These are phyloP conservation scores for Amphimedon queenslandica DNA, from an alignment of 37 sponge, comb jelly and placozoan genomes.

Conservation along the genomic window DNA sequence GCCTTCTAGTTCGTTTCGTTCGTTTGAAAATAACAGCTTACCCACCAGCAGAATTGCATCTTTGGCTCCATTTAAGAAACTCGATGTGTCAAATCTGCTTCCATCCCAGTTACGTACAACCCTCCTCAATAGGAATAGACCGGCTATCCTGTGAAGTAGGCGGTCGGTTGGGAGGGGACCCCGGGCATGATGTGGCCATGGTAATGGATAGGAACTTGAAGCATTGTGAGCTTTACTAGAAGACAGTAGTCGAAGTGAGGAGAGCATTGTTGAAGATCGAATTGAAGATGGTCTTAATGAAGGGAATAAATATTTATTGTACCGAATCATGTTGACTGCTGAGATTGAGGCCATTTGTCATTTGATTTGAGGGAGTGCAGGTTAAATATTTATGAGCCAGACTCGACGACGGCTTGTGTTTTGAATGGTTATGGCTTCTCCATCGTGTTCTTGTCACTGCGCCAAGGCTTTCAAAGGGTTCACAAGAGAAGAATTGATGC, in stretches of 20 bases:
- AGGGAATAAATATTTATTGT: too few relatives aligned
- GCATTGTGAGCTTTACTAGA: not conserved
- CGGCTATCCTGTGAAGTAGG: slow-evolving; percentile 21
- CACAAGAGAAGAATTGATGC: too few relatives aligned
- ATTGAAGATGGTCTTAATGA: too few relatives aligned
- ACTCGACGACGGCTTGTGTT: too few relatives aligned
- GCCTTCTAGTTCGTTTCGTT: slow-evolving; percentile 8
- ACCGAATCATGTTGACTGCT: too few relatives aligned
- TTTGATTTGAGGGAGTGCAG: too few relatives aligned
- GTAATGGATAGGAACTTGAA: slow-evolving; percentile 12
- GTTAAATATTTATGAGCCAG: too few relatives aligned
- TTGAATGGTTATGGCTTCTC: too few relatives aligned
- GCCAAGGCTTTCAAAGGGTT: too few relatives aligned
- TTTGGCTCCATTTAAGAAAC: slow-evolving; percentile 27
- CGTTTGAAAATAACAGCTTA: not conserved
- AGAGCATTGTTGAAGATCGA: too few relatives aligned
- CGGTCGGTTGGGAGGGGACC: slow-evolving; percentile 3
- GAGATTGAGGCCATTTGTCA: too few relatives aligned
- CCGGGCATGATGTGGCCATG: slow-evolving; percentile 31
- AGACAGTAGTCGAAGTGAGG: not conserved
- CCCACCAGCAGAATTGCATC: slow-evolving; percentile 23
- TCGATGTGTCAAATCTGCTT: slow-evolving; percentile 1
- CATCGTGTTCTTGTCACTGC: too few relatives aligned
- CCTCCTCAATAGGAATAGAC: slow-evolving; percentile 23
- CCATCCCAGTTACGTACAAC: slow-evolving; percentile 9